Percentiles rank a stretch among this genome's conserved stretches.
Conservation (phyloP, 2,797 vertebrate species). For the Xerus rutilus region DNA sequence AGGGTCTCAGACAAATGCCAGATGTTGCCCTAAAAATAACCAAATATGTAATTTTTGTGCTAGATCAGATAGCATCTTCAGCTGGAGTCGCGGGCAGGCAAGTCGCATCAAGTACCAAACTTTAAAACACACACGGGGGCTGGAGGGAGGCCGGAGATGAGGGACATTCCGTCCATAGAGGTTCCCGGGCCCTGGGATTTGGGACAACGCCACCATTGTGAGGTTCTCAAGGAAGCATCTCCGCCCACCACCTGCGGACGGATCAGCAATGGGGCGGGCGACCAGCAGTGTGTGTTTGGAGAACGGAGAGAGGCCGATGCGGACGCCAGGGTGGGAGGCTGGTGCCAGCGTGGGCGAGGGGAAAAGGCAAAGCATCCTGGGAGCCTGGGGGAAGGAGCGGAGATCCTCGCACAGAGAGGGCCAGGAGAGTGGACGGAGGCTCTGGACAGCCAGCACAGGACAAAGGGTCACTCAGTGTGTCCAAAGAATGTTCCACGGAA, state of each 20-base stretch:
- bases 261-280: fast-evolving
- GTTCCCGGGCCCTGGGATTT: not conserved
- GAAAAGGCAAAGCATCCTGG: not conserved
- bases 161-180: not conserved
- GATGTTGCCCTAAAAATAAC: conserved; percentile 74
- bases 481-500: not conserved
- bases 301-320: fast-evolving
- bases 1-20: conserved; percentile 59
- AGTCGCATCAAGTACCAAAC: conserved; percentile 63
- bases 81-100: conserved; percentile 35
- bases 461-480: fast-evolving
- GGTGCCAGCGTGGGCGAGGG: fast-evolving
- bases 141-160: not conserved
- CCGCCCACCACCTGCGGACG: not conserved
- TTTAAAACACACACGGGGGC: not conserved
- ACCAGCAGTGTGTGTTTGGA: not conserved
- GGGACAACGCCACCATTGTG: conserved; percentile 49
- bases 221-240: not conserved
- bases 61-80: conserved; percentile 70
- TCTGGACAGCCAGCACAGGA: not conserved
- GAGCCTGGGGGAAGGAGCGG: not conserved
- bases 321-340: not conserved
- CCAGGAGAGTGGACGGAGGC: not conserved
- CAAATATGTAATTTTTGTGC: conserved; percentile 72
- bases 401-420: not conserved